These are phyloP conservation scores for Agrilus mali DNA, from an alignment of 2,888 invertebrate genomes.

Conservation along the genomic window DNA sequence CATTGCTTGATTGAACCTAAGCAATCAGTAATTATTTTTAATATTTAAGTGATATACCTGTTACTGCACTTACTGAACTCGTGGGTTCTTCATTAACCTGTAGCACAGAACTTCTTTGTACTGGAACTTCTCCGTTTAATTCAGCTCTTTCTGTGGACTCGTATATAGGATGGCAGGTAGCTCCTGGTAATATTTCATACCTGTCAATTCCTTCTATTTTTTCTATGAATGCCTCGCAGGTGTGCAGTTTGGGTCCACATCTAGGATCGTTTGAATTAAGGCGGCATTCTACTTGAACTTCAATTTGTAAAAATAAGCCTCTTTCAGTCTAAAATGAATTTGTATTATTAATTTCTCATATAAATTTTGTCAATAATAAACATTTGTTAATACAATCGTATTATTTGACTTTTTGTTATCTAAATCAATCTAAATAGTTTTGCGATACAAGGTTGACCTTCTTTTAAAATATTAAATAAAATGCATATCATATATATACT, in stretches of 20 bases:
- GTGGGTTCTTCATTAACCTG: no score
- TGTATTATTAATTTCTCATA: not conserved
- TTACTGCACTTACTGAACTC: no score
- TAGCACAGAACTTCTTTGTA: no score
- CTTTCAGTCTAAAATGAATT: conserved; percentile 14
- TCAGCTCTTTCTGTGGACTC: conserved; percentile 2
- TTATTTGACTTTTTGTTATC: no score
- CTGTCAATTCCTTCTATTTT: conserved; percentile 12
- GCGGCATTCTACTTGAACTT: conserved; percentile 21
- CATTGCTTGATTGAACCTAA: conserved; percentile 19
- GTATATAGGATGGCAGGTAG: conserved; percentile 20
- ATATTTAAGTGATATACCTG: no score
- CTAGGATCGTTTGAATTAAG: conserved; percentile 17
- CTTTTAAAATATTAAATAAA: no score
- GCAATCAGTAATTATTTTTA: not conserved
- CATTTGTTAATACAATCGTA: no score
- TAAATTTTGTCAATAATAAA: no score
- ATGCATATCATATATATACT: no score
- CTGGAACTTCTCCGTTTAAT: no score
- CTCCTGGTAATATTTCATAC: conserved; percentile 20
- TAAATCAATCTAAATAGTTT: no score
- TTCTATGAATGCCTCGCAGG: conserved; percentile 22
- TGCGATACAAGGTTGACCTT: no score
- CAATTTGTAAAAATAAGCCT: conserved; percentile 19
- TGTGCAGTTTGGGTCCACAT: conserved; percentile 18